These are phyloP conservation scores for Indicator maculatus DNA, from an alignment of 2,113 vertebrate genomes.

Conservation along the genomic window DNA sequence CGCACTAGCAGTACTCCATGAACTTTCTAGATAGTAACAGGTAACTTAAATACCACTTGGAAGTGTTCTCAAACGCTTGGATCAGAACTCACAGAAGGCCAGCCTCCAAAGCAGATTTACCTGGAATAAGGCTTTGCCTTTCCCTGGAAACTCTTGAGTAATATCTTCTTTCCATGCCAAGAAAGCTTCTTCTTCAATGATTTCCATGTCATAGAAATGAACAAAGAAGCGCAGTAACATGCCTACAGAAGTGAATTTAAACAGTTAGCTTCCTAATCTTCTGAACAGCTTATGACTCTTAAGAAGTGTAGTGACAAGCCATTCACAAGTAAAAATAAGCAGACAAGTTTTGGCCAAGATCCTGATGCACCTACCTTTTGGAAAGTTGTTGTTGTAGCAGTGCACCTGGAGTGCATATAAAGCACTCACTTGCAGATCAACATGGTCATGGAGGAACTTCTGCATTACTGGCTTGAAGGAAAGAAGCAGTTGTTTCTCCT, in stretches of 20 bases:
- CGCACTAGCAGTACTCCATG: fast-evolving
- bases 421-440: conserved; percentile 96
- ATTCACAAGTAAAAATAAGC: background rate
- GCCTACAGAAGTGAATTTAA: conserved; percentile 68
- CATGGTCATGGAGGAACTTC: conserved; percentile 98
- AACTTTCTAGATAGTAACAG: fast-evolving
- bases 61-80: background rate
- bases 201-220: conserved; percentile 99
- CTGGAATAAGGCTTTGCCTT: conserved; percentile 99
- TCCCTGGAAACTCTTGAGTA: conserved; percentile 98
- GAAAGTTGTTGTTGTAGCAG: conserved; percentile 92
- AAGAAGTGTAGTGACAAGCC: fast-evolving
- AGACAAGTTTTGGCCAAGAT: fast-evolving
- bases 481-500: conserved; percentile 94
- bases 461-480: conserved; percentile 99
- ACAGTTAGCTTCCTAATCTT: fast-evolving
- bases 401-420: conserved; percentile 98
- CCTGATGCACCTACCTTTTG: conserved; percentile 84
- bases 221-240: conserved; percentile 99
- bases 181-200: conserved; percentile 99
- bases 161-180: conserved; percentile 99
- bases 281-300: background rate
- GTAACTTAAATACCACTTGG: fast-evolving
- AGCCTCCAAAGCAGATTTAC: conserved; percentile 62
- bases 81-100: background rate